Conservation (phyloP, 2,797 vertebrate genomes). For the Pangasius djambal region DNA sequence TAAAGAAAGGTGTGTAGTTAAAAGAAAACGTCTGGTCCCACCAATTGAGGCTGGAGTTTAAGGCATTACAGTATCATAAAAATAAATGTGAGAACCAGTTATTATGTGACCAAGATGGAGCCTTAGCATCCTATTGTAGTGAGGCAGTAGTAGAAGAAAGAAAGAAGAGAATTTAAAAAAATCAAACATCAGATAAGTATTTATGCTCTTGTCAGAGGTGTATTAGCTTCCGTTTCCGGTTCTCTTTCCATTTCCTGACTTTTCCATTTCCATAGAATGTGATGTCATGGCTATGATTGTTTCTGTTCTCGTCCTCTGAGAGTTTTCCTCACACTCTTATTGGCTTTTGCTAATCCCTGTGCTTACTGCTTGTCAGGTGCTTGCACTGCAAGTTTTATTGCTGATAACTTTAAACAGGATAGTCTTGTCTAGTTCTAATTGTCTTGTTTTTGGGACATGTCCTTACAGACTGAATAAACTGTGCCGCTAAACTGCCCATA, state of each 20-base stretch:
- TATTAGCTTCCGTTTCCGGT: neutral
- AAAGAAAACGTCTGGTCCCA: neutral
- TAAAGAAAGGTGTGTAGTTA: neutral
- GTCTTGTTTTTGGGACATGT: neutral
- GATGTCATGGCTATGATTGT: neutral
- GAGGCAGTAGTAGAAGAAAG: neutral
- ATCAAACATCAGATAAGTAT: neutral
- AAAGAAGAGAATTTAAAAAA: neutral
- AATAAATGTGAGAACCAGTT: neutral
- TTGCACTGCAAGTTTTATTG: neutral
- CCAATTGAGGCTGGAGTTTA: neutral
- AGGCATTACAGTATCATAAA: neutral
- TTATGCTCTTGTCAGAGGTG: neutral
- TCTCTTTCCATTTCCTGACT: neutral
- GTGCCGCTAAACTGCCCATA: neutral
- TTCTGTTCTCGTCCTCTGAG: neutral
- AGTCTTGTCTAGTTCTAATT: neutral
- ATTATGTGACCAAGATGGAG: neutral
- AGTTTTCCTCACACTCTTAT: neutral
- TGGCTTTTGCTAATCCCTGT: neutral
- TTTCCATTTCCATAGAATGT: neutral
- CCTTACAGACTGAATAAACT: neutral
- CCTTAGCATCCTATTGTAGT: neutral
- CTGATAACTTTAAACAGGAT: neutral
- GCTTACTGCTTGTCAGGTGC: neutral